Evolutionary conservation across 2,113 vertebrate genomes (phyloP), one percentile per base, ranked within the genome.

Genomic region (Sakesphorus luctuosus): DNA sequence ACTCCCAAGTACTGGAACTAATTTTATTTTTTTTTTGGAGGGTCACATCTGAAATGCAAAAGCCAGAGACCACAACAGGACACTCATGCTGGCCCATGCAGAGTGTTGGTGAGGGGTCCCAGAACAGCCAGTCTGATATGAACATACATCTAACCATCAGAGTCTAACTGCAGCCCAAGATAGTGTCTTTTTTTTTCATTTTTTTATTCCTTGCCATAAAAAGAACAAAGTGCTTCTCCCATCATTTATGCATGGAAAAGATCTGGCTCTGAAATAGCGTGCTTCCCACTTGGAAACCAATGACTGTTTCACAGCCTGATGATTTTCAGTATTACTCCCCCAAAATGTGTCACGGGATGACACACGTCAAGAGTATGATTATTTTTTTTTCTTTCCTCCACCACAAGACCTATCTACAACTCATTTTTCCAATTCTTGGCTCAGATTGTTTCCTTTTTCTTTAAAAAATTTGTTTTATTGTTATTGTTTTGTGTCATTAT

Each of bases 1-100:
- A 29, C 3, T 19, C 18, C 18, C 6, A 8, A 23, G 33, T 10
- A 11, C 29, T 4, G 7, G 38, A 44, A 36, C 31, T 50, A 6
- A 29, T 10, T 4, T 38, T 52, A 4, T 40, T 65, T 21, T 5
- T 17, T 4, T 46, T 38, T 53, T 47, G 11, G 18, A 66, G 9
- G 23, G 26, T 50, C 6, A 3, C 0, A 55, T 26, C 2, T 35
- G 50, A 44, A 58, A 40, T 3, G 38, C 10, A 66, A 62, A 75
- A 3, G 33, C 18, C 67, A 9, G 53, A 40, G 92, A 61, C 61
- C 50, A 18, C 33, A 11, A 5, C 40, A 65, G 94, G 92, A 59
- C 73, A 23, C 0, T 0, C 5, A 16, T 0, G 0, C 38, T 18
- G 28, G 28, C 10, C 40, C 1, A 0, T 5, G 6, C 17, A 10